Conservation (phyloP, 2,797 vertebrate species). For the Manis javanica region DNA sequence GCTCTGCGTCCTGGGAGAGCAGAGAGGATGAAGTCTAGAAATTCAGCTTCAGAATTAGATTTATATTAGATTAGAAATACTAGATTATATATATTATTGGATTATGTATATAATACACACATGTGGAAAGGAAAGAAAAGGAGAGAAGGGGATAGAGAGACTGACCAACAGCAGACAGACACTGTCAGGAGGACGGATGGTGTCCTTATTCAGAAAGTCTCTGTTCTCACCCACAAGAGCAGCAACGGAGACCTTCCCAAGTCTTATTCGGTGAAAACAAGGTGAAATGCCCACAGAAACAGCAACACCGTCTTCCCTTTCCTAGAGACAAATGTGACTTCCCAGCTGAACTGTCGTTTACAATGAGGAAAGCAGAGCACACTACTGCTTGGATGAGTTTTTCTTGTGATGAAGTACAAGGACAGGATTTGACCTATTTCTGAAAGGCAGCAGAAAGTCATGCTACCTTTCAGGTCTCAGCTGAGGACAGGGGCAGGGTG, state of each 20-base stretch:
- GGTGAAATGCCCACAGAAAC: no score
- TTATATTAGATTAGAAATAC: neutral
- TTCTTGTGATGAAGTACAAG: neutral
- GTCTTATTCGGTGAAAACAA: neutral
- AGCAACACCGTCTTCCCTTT: neutral
- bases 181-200: neutral
- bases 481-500: no score
- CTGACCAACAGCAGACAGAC: neutral
- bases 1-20: neutral
- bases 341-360: accelerated
- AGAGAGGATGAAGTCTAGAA: neutral
- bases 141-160: neutral
- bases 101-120: neutral
- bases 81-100: neutral
- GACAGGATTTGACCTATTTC: neutral
- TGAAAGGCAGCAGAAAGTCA: neutral
- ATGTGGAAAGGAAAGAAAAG: neutral
- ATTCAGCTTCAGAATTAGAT: neutral
- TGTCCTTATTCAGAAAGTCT: neutral
- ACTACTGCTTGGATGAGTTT: accelerated
- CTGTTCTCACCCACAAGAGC: neutral
- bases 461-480: neutral
- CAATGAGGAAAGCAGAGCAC: neutral
- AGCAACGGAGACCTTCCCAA: neutral
- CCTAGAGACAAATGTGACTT: neutral